Base-by-base conservation (phyloP, 2,113 vertebrate genomes). In the Myrmophylax atrothorax region DNA sequence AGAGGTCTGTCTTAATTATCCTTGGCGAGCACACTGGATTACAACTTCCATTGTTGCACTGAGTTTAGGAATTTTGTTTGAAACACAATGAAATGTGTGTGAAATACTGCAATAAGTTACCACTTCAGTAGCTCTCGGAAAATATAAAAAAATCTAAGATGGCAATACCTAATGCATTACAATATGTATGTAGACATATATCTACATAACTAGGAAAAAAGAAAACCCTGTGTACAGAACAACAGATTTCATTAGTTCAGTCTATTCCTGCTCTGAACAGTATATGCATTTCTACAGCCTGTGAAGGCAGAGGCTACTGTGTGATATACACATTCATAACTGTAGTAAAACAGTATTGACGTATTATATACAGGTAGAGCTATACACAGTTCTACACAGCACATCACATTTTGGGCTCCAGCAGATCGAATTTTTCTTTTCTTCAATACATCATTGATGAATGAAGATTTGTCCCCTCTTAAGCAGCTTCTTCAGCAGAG, bases 401-500 rank as follows among this genome's bases (percentile, higher is more conserved):
- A 42, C 28, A 82, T 94, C 95, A 93, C 94, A 96, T 92, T 93
- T 83, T 92, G 49, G 81, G 75, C 79, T 91, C 84, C 76, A 79
- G 84, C 74, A 62, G 88, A 81, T 19, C 62, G 50, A 64, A 52
- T 80, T 75, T 81, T 55, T 38, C 4, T 33, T 93, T 89, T 64
- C 55, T 63, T 80, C 63, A 69, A 16, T 6, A 46, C 37, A 50
- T 91, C 37, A 29, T 0, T 20, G n/a, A 23, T 33, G 73, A 66
- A 37, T 33, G 69, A 64, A 47, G 59, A 53, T 35, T 62, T 53
- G 14, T 68, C 38, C 46, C 6, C 1, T 83, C 35, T 96, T 97
- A 99, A 78, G 98, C 99, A 35, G 98, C 99, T 93, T 99, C 99
- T 96, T 99, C 99, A 47, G 99, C 99, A 1, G 98, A 99, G 87